A percentile compares a stretch with the other conserved stretches of the same genome.
Evolutionary conservation across 1,140 invertebrate species (phyloP).

Genomic region (Leptinotarsa texana): DNA sequence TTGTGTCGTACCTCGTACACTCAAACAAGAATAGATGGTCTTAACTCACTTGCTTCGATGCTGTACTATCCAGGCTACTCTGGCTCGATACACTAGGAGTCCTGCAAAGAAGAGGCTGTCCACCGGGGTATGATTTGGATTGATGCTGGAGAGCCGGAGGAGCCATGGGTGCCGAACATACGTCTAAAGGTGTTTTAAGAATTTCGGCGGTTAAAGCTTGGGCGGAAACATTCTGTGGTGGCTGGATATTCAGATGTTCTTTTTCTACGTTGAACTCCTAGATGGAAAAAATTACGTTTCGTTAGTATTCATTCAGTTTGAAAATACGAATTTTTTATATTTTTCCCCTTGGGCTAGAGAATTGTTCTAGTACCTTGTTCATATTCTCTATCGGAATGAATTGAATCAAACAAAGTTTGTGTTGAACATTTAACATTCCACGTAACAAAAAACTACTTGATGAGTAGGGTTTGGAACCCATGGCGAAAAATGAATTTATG

Average conservation of each 20-base stretch:
- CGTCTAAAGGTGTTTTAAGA: conserved; percentile 57
- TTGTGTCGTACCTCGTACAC: too few species aligned
- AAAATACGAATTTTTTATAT: too few species aligned
- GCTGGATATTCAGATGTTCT: conserved; percentile 66
- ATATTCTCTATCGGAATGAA: too few species aligned
- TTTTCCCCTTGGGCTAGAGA: too few species aligned
- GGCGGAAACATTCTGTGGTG: conserved; percentile 50
- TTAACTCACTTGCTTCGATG: conserved; percentile 64
- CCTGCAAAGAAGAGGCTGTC: conserved; percentile 60
- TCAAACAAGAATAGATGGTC: too few species aligned
- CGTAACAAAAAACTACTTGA: too few species aligned
- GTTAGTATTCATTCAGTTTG: too few species aligned
- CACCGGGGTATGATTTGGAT: conserved; percentile 59
- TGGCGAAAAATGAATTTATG: too few species aligned
- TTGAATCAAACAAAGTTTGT: too few species aligned
- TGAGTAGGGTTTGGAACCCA: too few species aligned
- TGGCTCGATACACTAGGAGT: conserved; percentile 81
- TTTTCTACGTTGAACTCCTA: conserved; percentile 70
- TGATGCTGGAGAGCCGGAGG: conserved; percentile 57
- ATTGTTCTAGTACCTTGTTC: too few species aligned
- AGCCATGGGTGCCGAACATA: conserved; percentile 52
- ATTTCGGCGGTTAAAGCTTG: conserved; percentile 54
- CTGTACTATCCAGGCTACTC: conserved; percentile 74
- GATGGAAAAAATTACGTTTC: conserved; percentile 21
- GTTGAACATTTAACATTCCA: too few species aligned